Conservation (phyloP, 2,797 vertebrate genomes). For the Poeciliopsis gracilis region DNA sequence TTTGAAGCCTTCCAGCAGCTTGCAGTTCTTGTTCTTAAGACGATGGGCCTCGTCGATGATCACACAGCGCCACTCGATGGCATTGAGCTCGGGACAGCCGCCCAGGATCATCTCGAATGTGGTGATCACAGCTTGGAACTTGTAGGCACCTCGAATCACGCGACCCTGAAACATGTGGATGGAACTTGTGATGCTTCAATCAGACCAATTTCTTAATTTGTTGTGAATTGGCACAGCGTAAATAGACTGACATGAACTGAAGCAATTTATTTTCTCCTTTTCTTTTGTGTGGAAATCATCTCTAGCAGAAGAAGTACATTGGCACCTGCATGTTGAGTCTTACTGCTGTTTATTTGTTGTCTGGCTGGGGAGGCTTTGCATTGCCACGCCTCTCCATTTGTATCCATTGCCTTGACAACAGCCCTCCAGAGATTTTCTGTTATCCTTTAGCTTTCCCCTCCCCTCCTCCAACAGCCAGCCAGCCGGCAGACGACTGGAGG, state of each 20-base stretch:
- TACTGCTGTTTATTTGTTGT: conserved; percentile 48
- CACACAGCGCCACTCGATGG: conserved; percentile 96
- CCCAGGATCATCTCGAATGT: conserved; percentile 99
- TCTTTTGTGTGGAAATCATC: conserved; percentile 5
- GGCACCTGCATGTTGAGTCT: conserved; percentile 23
- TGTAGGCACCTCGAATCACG: conserved; percentile 89
- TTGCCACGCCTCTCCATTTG: conserved; percentile 64
- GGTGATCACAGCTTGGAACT: conserved; percentile 96
- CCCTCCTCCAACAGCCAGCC: conserved; percentile 54
- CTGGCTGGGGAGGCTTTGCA: conserved; percentile 44
- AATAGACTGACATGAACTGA: background rate
- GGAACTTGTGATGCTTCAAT: background rate
- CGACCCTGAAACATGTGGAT: conserved; percentile 80
- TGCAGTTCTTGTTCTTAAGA: conserved; percentile 99
- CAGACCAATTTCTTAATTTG: background rate
- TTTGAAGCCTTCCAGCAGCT: conserved; percentile 96
- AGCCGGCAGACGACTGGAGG: conserved; percentile 51
- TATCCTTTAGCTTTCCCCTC: conserved; percentile 64
- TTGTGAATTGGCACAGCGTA: background rate
- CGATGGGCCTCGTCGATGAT: conserved; percentile 98
- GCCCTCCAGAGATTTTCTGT: conserved; percentile 67
- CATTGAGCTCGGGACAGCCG: conserved; percentile 96
- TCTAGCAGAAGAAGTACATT: conserved; percentile 8
- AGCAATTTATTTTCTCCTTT: background rate
- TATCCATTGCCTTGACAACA: conserved; percentile 76